Percentiles rank a stretch among this genome's conserved stretches.
These are phyloP conservation scores for Drosophila incognita DNA, from an alignment of 2,888 invertebrate genomes.

Conservation along the genomic window DNA sequence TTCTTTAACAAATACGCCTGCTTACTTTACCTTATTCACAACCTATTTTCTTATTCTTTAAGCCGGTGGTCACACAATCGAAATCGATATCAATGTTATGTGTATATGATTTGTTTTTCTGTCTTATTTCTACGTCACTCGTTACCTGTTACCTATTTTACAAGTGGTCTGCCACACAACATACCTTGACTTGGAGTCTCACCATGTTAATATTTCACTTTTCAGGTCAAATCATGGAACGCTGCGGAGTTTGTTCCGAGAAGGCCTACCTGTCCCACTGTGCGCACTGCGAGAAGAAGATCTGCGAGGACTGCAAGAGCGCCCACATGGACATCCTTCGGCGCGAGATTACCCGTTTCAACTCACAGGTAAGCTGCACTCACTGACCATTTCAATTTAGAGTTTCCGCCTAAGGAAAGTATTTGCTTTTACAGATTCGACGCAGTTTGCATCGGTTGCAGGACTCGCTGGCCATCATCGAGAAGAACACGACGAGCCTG, in stretches of 20 bases:
- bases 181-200: background rate
- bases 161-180: rapidly evolving
- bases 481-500: slow-evolving; percentile 94
- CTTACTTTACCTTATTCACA: background rate
- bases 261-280: slow-evolving; percentile 95
- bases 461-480: slow-evolving; percentile 92
- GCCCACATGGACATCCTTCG: slow-evolving; percentile 98
- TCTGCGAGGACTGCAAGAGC: slow-evolving; percentile 97
- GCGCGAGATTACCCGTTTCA: slow-evolving; percentile 94
- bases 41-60: background rate
- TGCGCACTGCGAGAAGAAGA: slow-evolving; percentile 98
- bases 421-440: slow-evolving; percentile 86
- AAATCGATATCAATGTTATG: background rate
- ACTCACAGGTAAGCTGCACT: slow-evolving; percentile 88
- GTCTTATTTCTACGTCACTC: background rate
- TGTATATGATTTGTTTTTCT: background rate
- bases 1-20: background rate
- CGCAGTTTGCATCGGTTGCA: slow-evolving; percentile 95
- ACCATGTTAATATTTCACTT: background rate
- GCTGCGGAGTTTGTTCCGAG: slow-evolving; percentile 96
- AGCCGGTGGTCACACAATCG: background rate
- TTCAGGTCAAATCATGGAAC: slow-evolving; percentile 93
- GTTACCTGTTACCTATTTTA: background rate
- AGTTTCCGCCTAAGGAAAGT: background rate
- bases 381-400: background rate